Conservation (phyloP, 2,797 vertebrate genomes). For the Philypnodon macrostomus region DNA sequence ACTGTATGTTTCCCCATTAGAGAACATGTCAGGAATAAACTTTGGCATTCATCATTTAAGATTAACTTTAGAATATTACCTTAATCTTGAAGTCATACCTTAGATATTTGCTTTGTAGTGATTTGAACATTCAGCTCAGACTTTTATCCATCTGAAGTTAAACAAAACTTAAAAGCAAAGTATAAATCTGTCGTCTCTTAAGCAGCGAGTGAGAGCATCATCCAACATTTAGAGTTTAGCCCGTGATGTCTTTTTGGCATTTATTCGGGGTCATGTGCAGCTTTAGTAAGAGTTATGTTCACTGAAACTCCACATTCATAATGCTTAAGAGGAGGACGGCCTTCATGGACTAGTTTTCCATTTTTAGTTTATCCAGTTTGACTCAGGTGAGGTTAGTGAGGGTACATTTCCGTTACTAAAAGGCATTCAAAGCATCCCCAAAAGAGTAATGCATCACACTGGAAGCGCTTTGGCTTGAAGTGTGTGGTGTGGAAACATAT, state of each 20-base stretch:
- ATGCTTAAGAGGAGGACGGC: background rate
- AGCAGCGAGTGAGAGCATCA: background rate
- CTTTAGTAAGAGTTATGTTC: conserved; percentile 9
- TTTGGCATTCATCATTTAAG: background rate
- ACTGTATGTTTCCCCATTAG: background rate
- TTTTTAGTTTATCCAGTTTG: background rate
- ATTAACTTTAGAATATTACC: background rate
- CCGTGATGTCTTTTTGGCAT: conserved; percentile 15
- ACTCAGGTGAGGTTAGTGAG: too few species aligned
- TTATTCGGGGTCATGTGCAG: conserved; percentile 10
- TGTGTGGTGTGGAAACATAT: too few species aligned
- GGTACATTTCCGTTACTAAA: too few species aligned
- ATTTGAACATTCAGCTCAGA: background rate
- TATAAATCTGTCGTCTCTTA: conserved; percentile 21
- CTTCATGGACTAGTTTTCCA: conserved; percentile 7
- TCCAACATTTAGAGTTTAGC: background rate
- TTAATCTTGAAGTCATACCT: background rate
- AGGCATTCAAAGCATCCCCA: too few species aligned
- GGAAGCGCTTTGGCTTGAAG: too few species aligned
- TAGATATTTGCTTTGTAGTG: background rate
- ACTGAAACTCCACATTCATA: conserved; percentile 1
- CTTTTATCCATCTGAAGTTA: conserved; percentile 9
- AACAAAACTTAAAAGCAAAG: conserved; percentile 4
- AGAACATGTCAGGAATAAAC: background rate
- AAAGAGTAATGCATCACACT: too few species aligned